A percentile compares a stretch with the other conserved stretches of the same genome.
These are phyloP conservation scores for Mechanitis mazaeus DNA, from an alignment of 2,888 invertebrate species.

Conservation along the genomic window DNA sequence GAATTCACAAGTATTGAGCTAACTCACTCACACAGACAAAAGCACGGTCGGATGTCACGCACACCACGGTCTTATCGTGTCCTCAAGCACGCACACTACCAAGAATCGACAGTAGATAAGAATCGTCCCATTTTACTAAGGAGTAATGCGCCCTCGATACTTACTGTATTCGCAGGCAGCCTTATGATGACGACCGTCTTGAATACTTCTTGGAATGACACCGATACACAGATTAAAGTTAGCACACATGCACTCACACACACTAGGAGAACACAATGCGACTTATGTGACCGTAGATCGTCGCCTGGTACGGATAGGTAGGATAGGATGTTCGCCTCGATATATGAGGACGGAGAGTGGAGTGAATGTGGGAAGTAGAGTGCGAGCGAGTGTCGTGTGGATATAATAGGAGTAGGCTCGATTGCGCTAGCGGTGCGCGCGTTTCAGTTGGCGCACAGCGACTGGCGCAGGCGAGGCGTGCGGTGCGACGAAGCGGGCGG, in stretches of 20 bases:
- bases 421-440: slow-evolving; percentile 74
- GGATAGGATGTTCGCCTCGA: slow-evolving; percentile 47
- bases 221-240: slow-evolving; percentile 57
- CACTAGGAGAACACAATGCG: slow-evolving; percentile 34
- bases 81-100: slow-evolving; percentile 48
- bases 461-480: slow-evolving; percentile 75
- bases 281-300: slow-evolving; percentile 13
- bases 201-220: slow-evolving; percentile 59
- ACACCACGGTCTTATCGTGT: slow-evolving; percentile 42
- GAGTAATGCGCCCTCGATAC: slow-evolving; percentile 68
- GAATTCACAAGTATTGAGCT: slow-evolving; percentile 71
- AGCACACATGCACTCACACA: slow-evolving; percentile 57
- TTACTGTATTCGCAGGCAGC: slow-evolving; percentile 75
- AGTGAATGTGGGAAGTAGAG: slow-evolving; percentile 42
- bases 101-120: slow-evolving; percentile 63
- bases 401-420: slow-evolving; percentile 58
- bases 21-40: slow-evolving; percentile 59
- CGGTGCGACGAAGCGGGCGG: slow-evolving; percentile 71
- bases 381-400: slow-evolving; percentile 51
- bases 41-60: slow-evolving; percentile 67
- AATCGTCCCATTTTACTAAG: slow-evolving; percentile 74
- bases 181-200: slow-evolving; percentile 75
- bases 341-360: slow-evolving; percentile 43
- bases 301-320: slow-evolving; percentile 37
- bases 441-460: slow-evolving; percentile 76